Evolutionary conservation across 2,797 vertebrate genomes (phyloP), one percentile per base, ranked within the genome.

Genomic region (Gymnoscopelus microlampas): DNA sequence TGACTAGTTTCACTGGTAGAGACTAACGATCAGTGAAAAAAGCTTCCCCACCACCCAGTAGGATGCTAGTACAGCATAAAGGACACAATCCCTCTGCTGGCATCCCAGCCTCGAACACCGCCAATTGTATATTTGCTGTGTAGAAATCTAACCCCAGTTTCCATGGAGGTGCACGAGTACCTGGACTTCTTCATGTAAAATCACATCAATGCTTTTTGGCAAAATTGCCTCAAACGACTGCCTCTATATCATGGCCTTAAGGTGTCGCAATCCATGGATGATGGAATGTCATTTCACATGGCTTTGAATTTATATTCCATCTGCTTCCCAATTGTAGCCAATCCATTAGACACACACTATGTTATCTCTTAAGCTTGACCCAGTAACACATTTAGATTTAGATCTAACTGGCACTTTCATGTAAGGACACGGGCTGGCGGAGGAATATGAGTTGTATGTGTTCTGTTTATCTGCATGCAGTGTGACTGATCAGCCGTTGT

Each of bases 341-440:
- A 70, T 82, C 79, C 60, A 69, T 85, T 76, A 59, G 73, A 71
- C 63, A 71, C 67, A 76, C 69, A 55, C 66, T 55, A 15, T 35
- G 4, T 58, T 59, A 72, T 75, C 68, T 68, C 53, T 47, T 19
- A 71, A 63, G 73, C 57, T 69, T 83, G 80, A 86, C 82, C 76
- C 53, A 81, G 65, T 77, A 83, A 84, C 81, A 84, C 74, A 79
- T 73, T 77, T 71, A 71, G 73, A 74, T 74, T 50, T 23, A 26
- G 60, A 72, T 67, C 66, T 54, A 44, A 68, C 54, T n/a, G 19
- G 44, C 35, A 32, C 13, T 78, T 63, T 66, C 63, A 70, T 74
- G 63, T 66, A 26, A 73, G 69, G 53, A 58, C 70, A 76, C 60
- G 77, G 70, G 6, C 56, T 12, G 44, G 39, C 66, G 1, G 3